These are phyloP conservation scores for Clinocottus analis DNA, from an alignment of 2,113 vertebrate species.

Conservation along the genomic window DNA sequence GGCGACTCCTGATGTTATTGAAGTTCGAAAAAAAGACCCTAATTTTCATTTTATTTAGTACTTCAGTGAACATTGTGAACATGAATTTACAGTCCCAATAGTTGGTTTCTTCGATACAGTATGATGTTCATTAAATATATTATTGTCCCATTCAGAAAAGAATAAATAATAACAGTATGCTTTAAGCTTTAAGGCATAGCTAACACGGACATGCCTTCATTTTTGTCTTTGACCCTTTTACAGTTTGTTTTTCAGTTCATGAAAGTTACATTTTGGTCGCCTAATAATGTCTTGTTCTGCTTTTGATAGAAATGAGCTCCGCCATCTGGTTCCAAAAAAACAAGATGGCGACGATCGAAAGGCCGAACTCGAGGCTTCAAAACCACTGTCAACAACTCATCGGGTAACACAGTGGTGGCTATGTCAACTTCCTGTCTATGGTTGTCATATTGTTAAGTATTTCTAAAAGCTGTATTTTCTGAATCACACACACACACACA, in stretches of 20 bases:
- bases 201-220: background rate
- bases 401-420: background rate
- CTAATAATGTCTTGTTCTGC: background rate
- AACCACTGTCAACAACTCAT: background rate
- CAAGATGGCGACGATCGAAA: background rate
- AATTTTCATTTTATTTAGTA: background rate
- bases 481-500: too few species aligned
- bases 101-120: background rate
- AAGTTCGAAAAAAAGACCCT: background rate
- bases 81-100: background rate
- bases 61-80: background rate
- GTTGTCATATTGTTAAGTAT: background rate
- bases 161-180: background rate
- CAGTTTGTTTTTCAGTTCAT: background rate
- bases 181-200: background rate
- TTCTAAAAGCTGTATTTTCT: too few species aligned
- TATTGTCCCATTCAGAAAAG: background rate
- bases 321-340: background rate
- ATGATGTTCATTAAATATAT: background rate
- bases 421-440: background rate
- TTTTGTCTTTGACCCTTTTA: background rate
- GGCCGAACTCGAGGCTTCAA: background rate
- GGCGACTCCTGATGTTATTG: background rate
- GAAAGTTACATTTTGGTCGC: background rate
- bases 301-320: background rate